These are phyloP conservation scores for Lochmaea crataegi DNA, from an alignment of 2,888 invertebrate species.

Conservation along the genomic window DNA sequence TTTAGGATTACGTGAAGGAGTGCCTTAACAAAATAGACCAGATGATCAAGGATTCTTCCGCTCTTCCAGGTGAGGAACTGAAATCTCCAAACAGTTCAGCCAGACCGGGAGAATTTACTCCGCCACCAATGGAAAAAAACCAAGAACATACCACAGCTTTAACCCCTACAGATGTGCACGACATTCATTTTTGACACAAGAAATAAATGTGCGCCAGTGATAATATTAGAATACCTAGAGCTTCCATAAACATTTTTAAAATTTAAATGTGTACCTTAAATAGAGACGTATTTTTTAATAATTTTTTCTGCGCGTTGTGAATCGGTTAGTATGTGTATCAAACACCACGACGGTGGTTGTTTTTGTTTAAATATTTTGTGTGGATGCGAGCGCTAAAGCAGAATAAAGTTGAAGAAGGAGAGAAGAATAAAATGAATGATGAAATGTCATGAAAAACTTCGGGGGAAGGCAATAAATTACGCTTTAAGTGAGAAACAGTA, in stretches of 20 bases:
- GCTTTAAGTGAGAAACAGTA: constrained; percentile 58
- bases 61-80: constrained; percentile 42
- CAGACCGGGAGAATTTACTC: constrained; percentile 58
- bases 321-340: constrained; percentile 13
- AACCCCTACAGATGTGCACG: constrained; percentile 87
- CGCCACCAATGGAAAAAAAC: constrained; percentile 64
- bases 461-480: constrained; percentile 66
- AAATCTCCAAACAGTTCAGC: constrained; percentile 46
- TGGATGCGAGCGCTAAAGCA: constrained; percentile 18
- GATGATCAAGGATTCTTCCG: constrained; percentile 72
- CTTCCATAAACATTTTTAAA: constrained; percentile 43
- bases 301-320: constrained; percentile 40
- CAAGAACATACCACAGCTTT: constrained; percentile 78
- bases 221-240: constrained; percentile 41
- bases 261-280: constrained; percentile 47
- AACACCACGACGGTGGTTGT: not conserved
- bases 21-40: constrained; percentile 85
- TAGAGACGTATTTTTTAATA: constrained; percentile 38
- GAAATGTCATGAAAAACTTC: constrained; percentile 52
- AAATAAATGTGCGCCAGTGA: constrained; percentile 46
- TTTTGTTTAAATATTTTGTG: constrained; percentile 7
- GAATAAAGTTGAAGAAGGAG: constrained; percentile 21
- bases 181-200: constrained; percentile 77
- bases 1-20: constrained; percentile 82
- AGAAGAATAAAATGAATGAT: constrained; percentile 46